phyloP scores from a whole-genome alignment of 2,888 invertebrate genomes.

The Rotaria socialis region DNA sequence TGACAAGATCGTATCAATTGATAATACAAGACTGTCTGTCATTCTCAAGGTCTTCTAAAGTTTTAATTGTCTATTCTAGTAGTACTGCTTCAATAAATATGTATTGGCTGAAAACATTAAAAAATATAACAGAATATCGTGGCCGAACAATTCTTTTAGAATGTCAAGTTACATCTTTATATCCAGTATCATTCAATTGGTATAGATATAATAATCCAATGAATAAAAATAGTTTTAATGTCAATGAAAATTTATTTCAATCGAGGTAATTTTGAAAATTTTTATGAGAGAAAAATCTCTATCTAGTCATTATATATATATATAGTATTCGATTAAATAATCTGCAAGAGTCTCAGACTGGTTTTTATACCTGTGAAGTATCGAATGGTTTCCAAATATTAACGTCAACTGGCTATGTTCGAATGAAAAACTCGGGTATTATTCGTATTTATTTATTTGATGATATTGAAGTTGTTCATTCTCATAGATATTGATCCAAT shows the following conservation, averaged over 20 bases:
- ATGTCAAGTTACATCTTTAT: slow-evolving; percentile 20
- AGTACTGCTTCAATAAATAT: neutral
- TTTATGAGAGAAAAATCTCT: too few species aligned
- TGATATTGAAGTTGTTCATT: neutral
- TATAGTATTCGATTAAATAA: neutral
- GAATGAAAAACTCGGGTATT: neutral
- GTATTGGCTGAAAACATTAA: neutral
- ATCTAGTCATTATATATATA: too few species aligned
- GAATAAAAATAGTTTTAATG: neutral
- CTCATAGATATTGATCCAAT: neutral
- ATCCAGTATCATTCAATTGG: slow-evolving; percentile 17
- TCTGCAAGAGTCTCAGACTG: neutral
- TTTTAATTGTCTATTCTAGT: neutral
- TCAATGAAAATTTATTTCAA: neutral
- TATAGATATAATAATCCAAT: slow-evolving; percentile 30
- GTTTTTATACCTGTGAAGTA: slow-evolving; percentile 32
- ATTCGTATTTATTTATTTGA: neutral
- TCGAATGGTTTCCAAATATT: slow-evolving; percentile 9
- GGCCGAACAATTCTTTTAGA: neutral
- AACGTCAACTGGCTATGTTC: slow-evolving; percentile 1
- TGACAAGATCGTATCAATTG: slow-evolving; percentile 1
- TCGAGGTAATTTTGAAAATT: neutral
- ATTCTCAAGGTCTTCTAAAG: neutral
- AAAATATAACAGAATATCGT: neutral
- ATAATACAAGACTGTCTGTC: neutral